A percentile compares a stretch with the other conserved stretches of the same genome.
phyloP scores from a whole-genome alignment of 2,888 invertebrate genomes.

The Prosopocoilus inquinatus region DNA sequence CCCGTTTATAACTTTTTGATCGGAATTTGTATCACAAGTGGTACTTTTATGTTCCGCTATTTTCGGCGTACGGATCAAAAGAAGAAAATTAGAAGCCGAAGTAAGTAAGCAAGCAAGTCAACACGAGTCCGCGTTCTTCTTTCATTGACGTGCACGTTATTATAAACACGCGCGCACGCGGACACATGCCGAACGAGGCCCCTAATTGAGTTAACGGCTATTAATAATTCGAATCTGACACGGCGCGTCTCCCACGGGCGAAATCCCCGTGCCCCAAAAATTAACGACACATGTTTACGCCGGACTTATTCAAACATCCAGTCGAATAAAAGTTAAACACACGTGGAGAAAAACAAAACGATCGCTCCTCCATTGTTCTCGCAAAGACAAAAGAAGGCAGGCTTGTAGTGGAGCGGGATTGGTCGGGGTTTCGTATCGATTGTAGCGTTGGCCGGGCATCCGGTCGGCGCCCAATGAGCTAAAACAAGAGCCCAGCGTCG shows the following conservation, averaged over 20 bases:
- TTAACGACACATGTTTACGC: constrained; percentile 22
- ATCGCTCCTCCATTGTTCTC: constrained; percentile 51
- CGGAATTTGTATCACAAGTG: too few relatives aligned
- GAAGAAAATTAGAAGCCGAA: too few relatives aligned
- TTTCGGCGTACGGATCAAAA: too few relatives aligned
- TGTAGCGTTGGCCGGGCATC: constrained; percentile 48
- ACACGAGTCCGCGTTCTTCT: not conserved
- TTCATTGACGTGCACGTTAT: not conserved
- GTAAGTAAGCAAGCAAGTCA: too few relatives aligned
- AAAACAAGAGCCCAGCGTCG: constrained; percentile 50
- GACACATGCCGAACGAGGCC: constrained; percentile 9
- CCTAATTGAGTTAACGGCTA: constrained; percentile 14
- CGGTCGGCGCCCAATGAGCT: constrained; percentile 52
- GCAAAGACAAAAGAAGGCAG: constrained; percentile 51
- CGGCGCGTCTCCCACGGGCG: constrained; percentile 5
- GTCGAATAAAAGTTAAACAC: constrained; percentile 23
- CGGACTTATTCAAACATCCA: constrained; percentile 20
- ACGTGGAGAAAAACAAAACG: constrained; percentile 43
- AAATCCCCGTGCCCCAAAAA: constrained; percentile 10
- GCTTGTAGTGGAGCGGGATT: constrained; percentile 46
- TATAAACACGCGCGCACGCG: constrained; percentile 1
- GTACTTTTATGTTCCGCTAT: too few relatives aligned
- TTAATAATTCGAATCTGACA: constrained; percentile 17
- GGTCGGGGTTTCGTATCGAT: constrained; percentile 49
- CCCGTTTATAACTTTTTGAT: too few relatives aligned